Evolutionary conservation across 1,140 invertebrate species (phyloP).

Genomic region (Aphelenchoides besseyi): DNA sequence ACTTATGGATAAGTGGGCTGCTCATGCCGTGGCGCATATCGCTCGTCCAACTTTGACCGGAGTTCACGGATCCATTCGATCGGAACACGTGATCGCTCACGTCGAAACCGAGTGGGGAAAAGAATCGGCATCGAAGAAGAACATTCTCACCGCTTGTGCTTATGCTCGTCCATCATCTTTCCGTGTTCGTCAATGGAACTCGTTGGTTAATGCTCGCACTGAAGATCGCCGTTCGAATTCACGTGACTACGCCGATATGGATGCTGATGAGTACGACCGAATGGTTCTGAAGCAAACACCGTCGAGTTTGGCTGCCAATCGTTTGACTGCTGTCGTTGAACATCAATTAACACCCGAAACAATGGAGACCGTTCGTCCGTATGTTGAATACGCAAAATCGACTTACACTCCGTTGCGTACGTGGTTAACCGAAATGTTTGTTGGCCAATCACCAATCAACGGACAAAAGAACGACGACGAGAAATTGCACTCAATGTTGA

Average conservation of each 20-base stretch:
- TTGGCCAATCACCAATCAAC: background rate
- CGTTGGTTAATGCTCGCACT: background rate
- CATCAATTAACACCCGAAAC: background rate
- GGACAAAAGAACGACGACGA: slow-evolving; percentile 1
- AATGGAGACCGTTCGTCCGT: background rate
- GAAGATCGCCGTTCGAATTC: background rate
- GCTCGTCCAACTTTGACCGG: slow-evolving; percentile 14
- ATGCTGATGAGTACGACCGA: background rate
- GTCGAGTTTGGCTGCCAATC: background rate
- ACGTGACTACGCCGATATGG: background rate
- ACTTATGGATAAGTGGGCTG: background rate
- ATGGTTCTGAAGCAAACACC: slow-evolving; percentile 13
- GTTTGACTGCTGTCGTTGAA: background rate
- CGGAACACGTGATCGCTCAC: slow-evolving; percentile 15
- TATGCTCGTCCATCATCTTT: slow-evolving; percentile 7
- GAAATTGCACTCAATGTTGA: background rate
- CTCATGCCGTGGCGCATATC: background rate
- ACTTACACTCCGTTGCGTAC: background rate
- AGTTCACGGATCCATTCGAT: slow-evolving; percentile 9
- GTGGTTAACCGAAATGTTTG: background rate
- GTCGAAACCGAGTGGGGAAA: background rate
- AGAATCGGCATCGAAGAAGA: background rate
- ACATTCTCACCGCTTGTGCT: slow-evolving; percentile 1
- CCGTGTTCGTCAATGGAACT: background rate
- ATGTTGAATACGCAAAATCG: background rate